phyloP scores from a whole-genome alignment of 2,888 invertebrate species.

The Listrodromus nycthemerus region DNA sequence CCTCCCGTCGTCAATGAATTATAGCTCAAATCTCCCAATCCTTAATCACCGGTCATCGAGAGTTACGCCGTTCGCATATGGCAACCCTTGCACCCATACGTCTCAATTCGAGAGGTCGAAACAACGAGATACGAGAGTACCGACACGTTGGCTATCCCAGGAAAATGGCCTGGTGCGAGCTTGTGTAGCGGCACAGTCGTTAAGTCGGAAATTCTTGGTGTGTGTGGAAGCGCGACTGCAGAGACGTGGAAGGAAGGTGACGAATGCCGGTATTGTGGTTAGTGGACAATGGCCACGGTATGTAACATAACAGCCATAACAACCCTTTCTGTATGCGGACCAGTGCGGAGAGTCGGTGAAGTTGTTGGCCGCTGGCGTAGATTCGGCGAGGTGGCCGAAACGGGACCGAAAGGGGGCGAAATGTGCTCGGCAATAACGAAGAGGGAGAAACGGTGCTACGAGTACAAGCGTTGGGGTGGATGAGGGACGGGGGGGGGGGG shows the following conservation, averaged over 20 bases:
- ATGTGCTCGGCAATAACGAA: conserved; percentile 7
- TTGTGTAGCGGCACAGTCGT: conserved; percentile 40
- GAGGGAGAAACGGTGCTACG: conserved; percentile 29
- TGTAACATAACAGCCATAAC: neutral
- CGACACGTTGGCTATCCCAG: neutral
- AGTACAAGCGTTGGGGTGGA: conserved; percentile 60
- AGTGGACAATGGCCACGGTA: neutral
- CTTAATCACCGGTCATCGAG: conserved; percentile 34
- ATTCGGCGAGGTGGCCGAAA: neutral
- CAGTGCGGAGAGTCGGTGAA: neutral
- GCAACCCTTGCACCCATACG: neutral
- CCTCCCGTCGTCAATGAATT: neutral
- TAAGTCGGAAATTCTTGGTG: conserved; percentile 55
- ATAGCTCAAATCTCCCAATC: conserved; percentile 31
- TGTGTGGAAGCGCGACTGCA: conserved; percentile 34
- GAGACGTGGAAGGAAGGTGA: conserved; percentile 40
- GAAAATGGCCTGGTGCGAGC: neutral
- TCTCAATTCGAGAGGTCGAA: conserved; percentile 49
- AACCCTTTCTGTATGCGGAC: neutral
- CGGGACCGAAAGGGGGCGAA: conserved; percentile 1
- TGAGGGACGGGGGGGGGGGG: too few species aligned
- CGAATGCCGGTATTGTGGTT: conserved; percentile 20
- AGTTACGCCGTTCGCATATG: conserved; percentile 24
- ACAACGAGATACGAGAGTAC: conserved; percentile 37
- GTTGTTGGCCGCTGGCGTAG: neutral